Evolutionary conservation across 1,140 invertebrate species (phyloP), one percentile per base, ranked within the genome.

Genomic region (Leptinotarsa defecta): DNA sequence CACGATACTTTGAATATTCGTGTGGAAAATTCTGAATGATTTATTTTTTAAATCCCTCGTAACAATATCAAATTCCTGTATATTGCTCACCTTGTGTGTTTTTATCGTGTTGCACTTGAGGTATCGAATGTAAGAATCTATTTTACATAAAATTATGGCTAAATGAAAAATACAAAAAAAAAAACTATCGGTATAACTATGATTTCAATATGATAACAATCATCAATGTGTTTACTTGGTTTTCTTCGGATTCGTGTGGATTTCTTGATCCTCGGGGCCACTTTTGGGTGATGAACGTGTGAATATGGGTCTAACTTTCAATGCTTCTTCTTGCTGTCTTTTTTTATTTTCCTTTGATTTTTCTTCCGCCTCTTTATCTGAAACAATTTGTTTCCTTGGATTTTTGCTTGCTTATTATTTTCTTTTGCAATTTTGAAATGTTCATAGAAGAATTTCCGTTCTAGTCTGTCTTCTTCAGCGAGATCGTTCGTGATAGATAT

Each of bases 321-420:
- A 64, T 17, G 63, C 63, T 64, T 0, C 27, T 64, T 5, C 3
- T 64, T 64, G 13, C 19, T 64, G 63, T 64, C 13, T 64, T 4
- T 64, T 64, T 64, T 64, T 64, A 64, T 64, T 64, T n/a, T 64
- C 13, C 13, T 64, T 64, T 20, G 63, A 64, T 64, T 64, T 20
- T 27, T 64, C 63, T 64, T 64, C 63, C 63, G 13, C 63, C 63
- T 64, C 63, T 22, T 64, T 64, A n/a, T n/a, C n/a, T n/a, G n/a
- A n/a, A 65, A n/a, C 63, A 65, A 65, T 65, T 65, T 65, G 63
- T 24, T 15, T 65, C n/a, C 63, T 65, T 20, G 20, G n/a, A 65
- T 65, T 65, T 65, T 65, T 65, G 63, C 15, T 65, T 24, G 63
- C 13, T 65, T 65, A 65, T 20, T 65, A 65, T 65, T 65, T 65